These are phyloP conservation scores for Urocolius indicus DNA, from an alignment of 2,113 vertebrate genomes.

Conservation along the genomic window DNA sequence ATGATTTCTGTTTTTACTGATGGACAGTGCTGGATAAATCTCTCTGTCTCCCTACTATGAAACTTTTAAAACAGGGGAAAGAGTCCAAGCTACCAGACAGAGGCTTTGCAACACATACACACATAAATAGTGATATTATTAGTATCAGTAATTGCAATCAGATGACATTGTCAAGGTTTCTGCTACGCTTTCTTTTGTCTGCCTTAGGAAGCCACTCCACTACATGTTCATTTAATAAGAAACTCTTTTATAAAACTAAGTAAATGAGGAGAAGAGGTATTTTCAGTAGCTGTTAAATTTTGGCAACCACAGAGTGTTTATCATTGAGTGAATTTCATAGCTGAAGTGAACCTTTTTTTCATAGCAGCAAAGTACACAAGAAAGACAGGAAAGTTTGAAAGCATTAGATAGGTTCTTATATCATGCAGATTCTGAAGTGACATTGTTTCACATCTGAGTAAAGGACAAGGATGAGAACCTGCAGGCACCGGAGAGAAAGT, in stretches of 20 bases:
- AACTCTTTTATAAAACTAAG: neutral
- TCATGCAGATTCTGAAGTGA: neutral
- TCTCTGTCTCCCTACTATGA: neutral
- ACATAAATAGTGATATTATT: neutral
- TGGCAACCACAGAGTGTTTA: no score
- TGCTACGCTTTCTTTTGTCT: neutral
- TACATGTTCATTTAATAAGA: neutral
- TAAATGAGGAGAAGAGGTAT: neutral
- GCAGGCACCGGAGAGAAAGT: neutral
- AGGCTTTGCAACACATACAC: neutral
- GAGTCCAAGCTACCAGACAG: neutral
- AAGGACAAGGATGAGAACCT: neutral
- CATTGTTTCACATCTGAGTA: neutral
- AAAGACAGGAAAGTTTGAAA: neutral
- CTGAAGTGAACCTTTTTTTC: neutral
- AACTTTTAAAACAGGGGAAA: neutral
- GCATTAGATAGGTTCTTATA: neutral
- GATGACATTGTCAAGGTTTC: neutral
- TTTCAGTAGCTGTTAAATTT: neutral
- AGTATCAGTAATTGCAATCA: neutral
- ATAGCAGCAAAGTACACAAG: neutral
- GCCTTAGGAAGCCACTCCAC: rapidly evolving
- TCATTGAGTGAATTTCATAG: neutral
- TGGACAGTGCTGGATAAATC: neutral
- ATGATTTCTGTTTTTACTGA: neutral